Percentiles rank a stretch among this genome's conserved stretches.
These are phyloP conservation scores for Todus mexicanus DNA, from an alignment of 2,797 vertebrate genomes.

Conservation along the genomic window DNA sequence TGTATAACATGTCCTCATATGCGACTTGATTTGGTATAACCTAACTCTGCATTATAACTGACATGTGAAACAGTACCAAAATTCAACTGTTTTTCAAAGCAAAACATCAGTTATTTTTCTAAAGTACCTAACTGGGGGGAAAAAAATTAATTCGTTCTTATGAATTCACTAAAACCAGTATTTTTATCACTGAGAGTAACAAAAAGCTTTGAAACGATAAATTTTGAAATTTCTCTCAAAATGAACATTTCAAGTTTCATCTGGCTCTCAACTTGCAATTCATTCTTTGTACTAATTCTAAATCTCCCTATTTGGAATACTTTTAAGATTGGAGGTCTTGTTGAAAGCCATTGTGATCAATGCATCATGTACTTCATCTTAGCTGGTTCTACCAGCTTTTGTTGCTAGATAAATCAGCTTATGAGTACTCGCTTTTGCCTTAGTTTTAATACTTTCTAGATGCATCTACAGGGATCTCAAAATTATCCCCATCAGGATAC, in stretches of 20 bases:
- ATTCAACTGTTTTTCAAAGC: not conserved
- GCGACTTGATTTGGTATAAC: not conserved
- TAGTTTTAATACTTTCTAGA: not conserved
- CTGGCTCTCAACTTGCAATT: not conserved
- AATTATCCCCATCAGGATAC: not conserved
- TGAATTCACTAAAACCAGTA: not conserved
- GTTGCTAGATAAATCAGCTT: not conserved
- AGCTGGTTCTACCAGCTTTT: not conserved
- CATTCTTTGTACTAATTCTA: not conserved
- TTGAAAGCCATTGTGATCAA: not conserved
- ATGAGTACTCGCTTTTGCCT: not conserved
- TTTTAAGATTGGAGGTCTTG: not conserved
- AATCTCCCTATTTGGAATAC: slow-evolving; percentile 21
- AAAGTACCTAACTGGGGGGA: not conserved
- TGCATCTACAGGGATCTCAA: not conserved
- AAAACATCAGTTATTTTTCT: not conserved
- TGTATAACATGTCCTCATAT: not conserved
- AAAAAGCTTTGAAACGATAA: not conserved
- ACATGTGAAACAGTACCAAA: not conserved
- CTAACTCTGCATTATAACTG: not conserved
- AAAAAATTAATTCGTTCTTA: not conserved
- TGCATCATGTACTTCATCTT: not conserved
- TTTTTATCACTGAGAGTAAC: not conserved
- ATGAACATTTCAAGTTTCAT: not conserved
- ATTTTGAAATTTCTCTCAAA: not conserved